These are phyloP conservation scores for Butastur rufipennis DNA, from an alignment of 2,113 vertebrate genomes.

Conservation along the genomic window DNA sequence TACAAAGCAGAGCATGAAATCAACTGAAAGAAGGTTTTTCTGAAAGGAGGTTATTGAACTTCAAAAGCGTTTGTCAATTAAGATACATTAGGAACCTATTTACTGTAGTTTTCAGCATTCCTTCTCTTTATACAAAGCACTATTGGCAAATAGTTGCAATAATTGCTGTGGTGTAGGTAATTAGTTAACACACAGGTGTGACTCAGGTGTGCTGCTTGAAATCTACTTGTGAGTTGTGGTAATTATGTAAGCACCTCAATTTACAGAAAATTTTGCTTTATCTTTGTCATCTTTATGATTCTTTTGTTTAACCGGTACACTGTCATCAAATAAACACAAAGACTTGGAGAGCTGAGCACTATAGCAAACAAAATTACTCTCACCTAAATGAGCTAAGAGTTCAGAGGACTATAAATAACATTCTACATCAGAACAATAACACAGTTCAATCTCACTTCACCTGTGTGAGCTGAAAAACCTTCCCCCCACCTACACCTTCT, in stretches of 20 bases:
- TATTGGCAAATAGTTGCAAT: not conserved
- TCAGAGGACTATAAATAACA: not conserved
- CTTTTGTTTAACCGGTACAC: constrained; percentile 2
- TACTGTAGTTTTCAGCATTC: not conserved
- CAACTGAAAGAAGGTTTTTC: not conserved
- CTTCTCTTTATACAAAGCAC: not conserved
- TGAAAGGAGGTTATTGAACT: not conserved
- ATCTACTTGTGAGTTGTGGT: not conserved
- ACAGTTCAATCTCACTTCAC: not conserved
- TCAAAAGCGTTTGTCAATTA: constrained; percentile 11
- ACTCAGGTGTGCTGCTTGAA: not conserved
- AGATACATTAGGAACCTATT: not conserved
- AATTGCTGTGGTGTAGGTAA: not conserved
- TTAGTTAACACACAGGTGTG: constrained; percentile 2
- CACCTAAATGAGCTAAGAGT: not conserved
- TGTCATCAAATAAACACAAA: not conserved
- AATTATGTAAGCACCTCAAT: constrained; percentile 11
- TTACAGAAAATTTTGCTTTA: not conserved
- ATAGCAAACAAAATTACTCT: constrained; percentile 9
- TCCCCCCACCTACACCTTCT: not conserved
- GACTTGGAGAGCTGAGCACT: not conserved
- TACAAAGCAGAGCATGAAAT: constrained; percentile 29
- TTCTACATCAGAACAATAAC: not conserved
- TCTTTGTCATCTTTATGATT: not conserved
- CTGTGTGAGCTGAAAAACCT: not conserved